Evolutionary conservation across 1,140 invertebrate species (phyloP), one percentile per base, ranked within the genome.

Genomic region (Spodoptera frugiperda): DNA sequence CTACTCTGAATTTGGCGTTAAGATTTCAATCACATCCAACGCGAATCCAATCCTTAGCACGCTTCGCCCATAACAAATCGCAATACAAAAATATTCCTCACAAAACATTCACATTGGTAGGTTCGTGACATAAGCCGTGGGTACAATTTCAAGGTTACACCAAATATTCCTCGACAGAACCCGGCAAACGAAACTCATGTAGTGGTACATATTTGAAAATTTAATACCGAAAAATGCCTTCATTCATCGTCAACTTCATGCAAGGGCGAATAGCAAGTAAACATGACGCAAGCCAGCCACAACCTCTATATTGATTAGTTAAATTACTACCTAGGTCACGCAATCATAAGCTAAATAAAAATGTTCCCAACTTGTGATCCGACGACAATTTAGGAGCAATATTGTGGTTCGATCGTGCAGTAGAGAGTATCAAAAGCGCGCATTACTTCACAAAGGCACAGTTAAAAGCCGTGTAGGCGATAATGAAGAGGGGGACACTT

Each of bases 291-390:
- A 91, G 76, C 75, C 67, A 55, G 21, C 78, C 82, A 85, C 85
- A 87, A 89, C 85, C 87, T 90, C 82, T 79, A 82, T 86, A 89
- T 89, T 81, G 89, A 91, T 90, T 89, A 89, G 81, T 81, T 79
- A 80, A 83, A 88, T 83, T 84, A 84, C 72, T 78, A 78, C 72
- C 79, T 82, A 78, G 79, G 84, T 88, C 88, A 91, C 88, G 89
- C 88, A 81, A 90, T 78, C 80, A 76, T 44, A 65, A 79, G 46
- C 15, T 21, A 53, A 51, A 59, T 65, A 75, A 75, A 65, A 65
- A 33, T 54, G 67, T 70, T 70, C 67, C 67, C 67, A 53, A 70
- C 33, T 53, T 54, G 48, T 70, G 4, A 21, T 30, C 33, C n/a
- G 15, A 53, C n/a, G 59, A 54, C 25, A 14, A 21, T 33, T 44